Evolutionary conservation across 1,140 invertebrate species (phyloP), one percentile per base, ranked within the genome.

Genomic region (Doryteuthis pealeii): DNA sequence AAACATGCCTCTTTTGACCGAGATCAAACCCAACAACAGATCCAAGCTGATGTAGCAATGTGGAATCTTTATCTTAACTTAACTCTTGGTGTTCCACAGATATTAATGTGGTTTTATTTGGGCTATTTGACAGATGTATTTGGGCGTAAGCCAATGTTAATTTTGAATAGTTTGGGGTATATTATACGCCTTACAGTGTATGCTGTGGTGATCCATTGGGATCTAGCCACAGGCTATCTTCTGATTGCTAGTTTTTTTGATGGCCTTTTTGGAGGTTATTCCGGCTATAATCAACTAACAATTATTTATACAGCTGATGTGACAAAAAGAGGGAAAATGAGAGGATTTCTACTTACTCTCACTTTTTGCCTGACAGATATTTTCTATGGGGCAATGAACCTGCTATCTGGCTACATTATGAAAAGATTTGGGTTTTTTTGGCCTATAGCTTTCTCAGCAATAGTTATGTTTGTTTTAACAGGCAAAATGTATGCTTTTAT

Each of bases 331-430:
- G 54, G 40, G 22, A 72, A 74, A 62, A 68, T 40, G 18, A 33
- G 76, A 18, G 70, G 72, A 26, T 69, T 72, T 28, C 58, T 70
- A 3, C 71, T 77, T 30, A 33, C 71, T 12, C 22, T 74, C 6
- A 40, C 70, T 5, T 68, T 74, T n/a, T 33, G 58, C 8, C 35
- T 70, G 3, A 35, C 69, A 14, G 66, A 70, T 40, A n/a, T 74
- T 14, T 74, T 70, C 30, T 58, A 43, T 14, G 65, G 74, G 1
- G 10, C 70, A 4, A 73, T 69, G 15, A 58, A 45, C n/a, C 30
- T 77, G 0, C 6, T 28, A 22, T 71, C 73, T 22, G 76, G 76
- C 43, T 77, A 74, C 43, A 35, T 77, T n/a, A 72, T 77, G 12
- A 28, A 66, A 31, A 30, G 35, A 32, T 28, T 35, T 15, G 66